phyloP scores from a whole-genome alignment of 2,888 invertebrate species.

The Cheilosia soror region DNA sequence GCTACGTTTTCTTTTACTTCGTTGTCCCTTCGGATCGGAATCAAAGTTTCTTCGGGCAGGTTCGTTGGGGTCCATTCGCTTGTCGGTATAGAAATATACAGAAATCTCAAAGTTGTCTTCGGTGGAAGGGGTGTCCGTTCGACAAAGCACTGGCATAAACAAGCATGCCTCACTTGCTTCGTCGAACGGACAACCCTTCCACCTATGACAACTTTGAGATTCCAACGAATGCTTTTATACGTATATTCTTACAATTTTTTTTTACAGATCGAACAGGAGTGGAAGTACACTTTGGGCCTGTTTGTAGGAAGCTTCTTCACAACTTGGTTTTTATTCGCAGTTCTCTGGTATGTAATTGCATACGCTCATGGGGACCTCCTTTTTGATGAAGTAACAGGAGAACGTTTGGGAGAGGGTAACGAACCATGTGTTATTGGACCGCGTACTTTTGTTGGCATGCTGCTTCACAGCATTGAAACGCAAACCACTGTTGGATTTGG shows the following conservation, averaged over 20 bases:
- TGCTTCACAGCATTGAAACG: conserved; percentile 94
- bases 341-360: conserved; percentile 91
- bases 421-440: conserved; percentile 86
- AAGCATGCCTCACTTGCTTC: too few species aligned
- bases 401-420: conserved; percentile 83
- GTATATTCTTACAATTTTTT: conserved; percentile 77
- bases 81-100: too few species aligned
- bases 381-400: conserved; percentile 84
- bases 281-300: conserved; percentile 95
- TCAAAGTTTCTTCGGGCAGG: too few species aligned
- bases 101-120: too few species aligned
- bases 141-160: too few species aligned
- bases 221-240: too few species aligned
- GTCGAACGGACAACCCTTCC: too few species aligned
- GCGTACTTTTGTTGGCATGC: conserved; percentile 86
- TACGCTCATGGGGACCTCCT: conserved; percentile 91
- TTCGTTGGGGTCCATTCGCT: too few species aligned
- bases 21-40: too few species aligned
- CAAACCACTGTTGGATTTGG: conserved; percentile 95
- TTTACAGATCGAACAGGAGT: conserved; percentile 88
- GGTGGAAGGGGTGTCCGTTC: too few species aligned
- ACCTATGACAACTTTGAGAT: too few species aligned
- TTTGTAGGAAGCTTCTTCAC: conserved; percentile 93
- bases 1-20: too few species aligned
- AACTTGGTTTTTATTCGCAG: conserved; percentile 92